phyloP scores from a whole-genome alignment of 2,113 vertebrate genomes.

The Mixornis gularis region DNA sequence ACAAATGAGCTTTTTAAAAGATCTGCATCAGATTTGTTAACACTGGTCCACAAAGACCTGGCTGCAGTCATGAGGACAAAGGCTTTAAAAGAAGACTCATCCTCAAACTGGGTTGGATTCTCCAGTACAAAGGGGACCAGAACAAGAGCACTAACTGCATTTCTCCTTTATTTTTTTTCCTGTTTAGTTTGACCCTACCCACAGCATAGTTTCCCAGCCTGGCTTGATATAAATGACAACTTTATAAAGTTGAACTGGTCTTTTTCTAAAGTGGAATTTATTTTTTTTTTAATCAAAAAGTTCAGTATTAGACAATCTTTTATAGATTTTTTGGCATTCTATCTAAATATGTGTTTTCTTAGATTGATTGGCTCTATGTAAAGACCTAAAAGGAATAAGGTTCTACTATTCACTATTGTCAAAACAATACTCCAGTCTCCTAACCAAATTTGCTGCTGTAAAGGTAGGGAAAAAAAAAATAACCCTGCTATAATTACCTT shows the following conservation, averaged over 20 bases:
- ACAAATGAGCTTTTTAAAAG: constrained; percentile 6
- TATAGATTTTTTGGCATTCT: not conserved
- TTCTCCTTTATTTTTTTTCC: not conserved
- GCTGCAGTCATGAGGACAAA: not conserved
- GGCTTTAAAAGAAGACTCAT: not conserved
- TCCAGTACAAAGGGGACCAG: not conserved
- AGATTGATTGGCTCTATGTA: not conserved
- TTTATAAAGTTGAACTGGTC: not conserved
- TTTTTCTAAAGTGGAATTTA: not conserved
- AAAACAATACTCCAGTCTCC: constrained; percentile 35
- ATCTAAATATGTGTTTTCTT: constrained; percentile 14
- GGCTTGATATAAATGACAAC: not conserved
- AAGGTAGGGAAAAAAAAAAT: constrained; percentile 7
- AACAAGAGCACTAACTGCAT: not conserved
- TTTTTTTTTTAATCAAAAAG: not conserved
- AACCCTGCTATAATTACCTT: constrained; percentile 1
- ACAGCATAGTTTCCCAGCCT: not conserved
- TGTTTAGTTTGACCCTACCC: not conserved
- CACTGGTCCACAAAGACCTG: not conserved
- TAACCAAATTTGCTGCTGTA: constrained; percentile 24
- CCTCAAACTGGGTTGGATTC: not conserved
- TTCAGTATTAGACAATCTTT: constrained; percentile 6
- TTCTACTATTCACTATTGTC: constrained; percentile 28
- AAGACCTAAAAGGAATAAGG: constrained; percentile 5
- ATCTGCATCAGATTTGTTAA: not conserved